Percentiles rank a stretch among this genome's conserved stretches.
Conservation (phyloP, 92 coral and sea anemone genomes). For the Palythoa caribaeorum region DNA sequence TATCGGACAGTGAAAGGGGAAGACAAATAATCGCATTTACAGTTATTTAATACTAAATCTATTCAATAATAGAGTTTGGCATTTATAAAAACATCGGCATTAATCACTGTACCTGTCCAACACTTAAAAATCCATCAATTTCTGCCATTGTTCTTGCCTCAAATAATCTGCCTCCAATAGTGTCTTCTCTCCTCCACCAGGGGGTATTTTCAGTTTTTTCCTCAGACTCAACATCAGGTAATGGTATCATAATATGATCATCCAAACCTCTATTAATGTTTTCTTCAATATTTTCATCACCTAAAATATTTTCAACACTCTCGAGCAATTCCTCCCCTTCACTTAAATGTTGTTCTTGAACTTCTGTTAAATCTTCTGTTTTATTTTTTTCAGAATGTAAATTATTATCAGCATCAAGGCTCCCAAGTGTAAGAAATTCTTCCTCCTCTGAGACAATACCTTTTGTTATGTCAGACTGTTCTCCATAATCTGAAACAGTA, state of each 20-base stretch:
- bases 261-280: background rate
- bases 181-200: constrained; percentile 67
- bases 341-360: background rate
- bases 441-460: constrained; percentile 30
- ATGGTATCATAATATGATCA: background rate
- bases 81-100: no score
- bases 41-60: no score
- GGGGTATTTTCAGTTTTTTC: background rate
- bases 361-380: background rate
- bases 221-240: background rate
- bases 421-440: constrained; percentile 13
- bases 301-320: constrained; percentile 2
- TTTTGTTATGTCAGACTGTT: constrained; percentile 38
- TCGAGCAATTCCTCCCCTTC: constrained; percentile 8
- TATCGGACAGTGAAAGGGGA: no score
- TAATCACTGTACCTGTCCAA: constrained; percentile 81
- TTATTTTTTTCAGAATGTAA: background rate
- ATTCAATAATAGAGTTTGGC: no score
- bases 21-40: no score
- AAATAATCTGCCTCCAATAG: constrained; percentile 81
- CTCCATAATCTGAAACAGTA: constrained; percentile 7
- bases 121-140: constrained; percentile 88
- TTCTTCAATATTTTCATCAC: background rate
- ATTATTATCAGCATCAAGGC: background rate
- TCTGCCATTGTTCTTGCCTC: constrained; percentile 92